Base-by-base conservation (phyloP, 2,888 invertebrate genomes). In the Anthophora plumipes region DNA sequence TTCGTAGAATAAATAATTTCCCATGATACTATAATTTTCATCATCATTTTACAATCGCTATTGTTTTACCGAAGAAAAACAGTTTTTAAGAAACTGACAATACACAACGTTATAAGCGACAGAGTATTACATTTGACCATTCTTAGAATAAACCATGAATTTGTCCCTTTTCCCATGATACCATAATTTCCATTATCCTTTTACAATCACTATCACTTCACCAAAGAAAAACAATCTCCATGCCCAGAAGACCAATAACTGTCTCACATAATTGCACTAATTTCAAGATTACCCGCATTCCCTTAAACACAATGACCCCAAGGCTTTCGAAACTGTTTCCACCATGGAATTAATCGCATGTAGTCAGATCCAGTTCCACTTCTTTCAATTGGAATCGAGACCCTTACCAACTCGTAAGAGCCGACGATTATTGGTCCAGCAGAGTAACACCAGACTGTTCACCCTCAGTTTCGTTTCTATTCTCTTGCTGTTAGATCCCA, bases 381-480 rank as follows among this genome's bases (percentile, higher is more conserved):
- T 80, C 75, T 75, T 81, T 78, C 64, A 74, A 85, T 83, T 85
- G 76, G 60, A n/a, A 78, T 72, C 59, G 52, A 43, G 20, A 61
- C 61, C 82, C 77, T 73, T 55, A 60, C 12, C 31, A 66, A 48
- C 25, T 22, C 41, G 57, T 48, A 72, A 54, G 52, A 71, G 67
- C n/a, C 80, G 63, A 55, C 67, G 61, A 50, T 64, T 79, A 79
- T 74, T 54, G 79, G 55, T 66, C 69, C 79, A 69, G 73, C 54
- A 54, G 43, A 63, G 59, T 14, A 48, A 69, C 66, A 63, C 68
- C 64, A 39, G 59, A 14, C 39, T 41, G 50, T 37, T 59, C 64
- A 31, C 72, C 72, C 79, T 70, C 48, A 11, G n/a, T 22, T 20
- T 31, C 31, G 20, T 50, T 76, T 52, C 67, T 52, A 67, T 77